Evolutionary conservation across 2,888 invertebrate genomes (phyloP), one percentile per base, ranked within the genome.

Genomic region (Apodemia hepburni): DNA sequence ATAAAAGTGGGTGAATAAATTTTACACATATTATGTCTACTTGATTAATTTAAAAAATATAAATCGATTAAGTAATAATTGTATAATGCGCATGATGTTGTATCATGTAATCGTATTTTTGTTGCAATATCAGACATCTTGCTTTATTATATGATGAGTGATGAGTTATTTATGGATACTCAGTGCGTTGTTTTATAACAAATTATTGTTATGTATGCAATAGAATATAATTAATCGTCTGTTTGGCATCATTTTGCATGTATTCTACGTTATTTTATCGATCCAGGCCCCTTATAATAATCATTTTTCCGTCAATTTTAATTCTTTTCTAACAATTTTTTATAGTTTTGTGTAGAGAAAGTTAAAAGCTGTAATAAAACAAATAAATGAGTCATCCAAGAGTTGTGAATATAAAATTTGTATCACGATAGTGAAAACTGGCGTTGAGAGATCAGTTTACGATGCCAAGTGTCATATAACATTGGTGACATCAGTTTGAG

Each of bases 391-490:
- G 6, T 11, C 11, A 54, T 11, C 9, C 22, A 1, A 22, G n/a
- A 54, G 22, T 22, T 11, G 27, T 35, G 57, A 33, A 42, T 61
- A 51, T 60, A 33, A 35, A 47, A 60, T 60, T 29, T 60, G 60
- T 49, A 35, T 60, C 60, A 60, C 49, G 35, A 47, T 8, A 18
- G 42, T 42, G 61, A 61, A 57, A 61, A 61, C 62, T 58, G 62
- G 3, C 49, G 47, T 58, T 47, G 59, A 45, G 51, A 58, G 42
- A 42, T 57, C n/a, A 61, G 38, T 49, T 22, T 18, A 22, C 38
- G 54, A 6, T 61, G 61, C 42, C 61, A 61, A 57, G 18, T 45
- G n/a, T 45, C 45, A 45, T 45, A 45, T 45, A 45, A n/a, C 38
- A 42, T n/a, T 7, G 45, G n/a, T 45, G 45, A 45, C n/a, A 45